A percentile compares a stretch with the other conserved stretches of the same genome.
Evolutionary conservation across 1,140 invertebrate species (phyloP).

Genomic region (Olivierus martensii): DNA sequence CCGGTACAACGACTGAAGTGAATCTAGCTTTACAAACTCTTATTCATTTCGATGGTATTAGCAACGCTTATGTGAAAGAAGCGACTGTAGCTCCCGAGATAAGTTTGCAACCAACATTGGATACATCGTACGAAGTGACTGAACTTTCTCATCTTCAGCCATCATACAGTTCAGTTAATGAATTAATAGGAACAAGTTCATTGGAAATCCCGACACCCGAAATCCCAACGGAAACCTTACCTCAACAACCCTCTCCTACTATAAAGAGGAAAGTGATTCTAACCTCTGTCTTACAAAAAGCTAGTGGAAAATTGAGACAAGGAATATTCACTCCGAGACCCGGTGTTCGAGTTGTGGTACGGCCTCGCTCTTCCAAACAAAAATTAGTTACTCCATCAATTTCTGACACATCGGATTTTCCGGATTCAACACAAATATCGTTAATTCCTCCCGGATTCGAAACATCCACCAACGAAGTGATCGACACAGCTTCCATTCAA

Average conservation of each 20-base stretch:
- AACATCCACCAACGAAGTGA: not conserved
- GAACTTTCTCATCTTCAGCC: constrained; percentile 1
- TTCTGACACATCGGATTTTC: no score
- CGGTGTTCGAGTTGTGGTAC: constrained; percentile 10
- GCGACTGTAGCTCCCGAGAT: not conserved
- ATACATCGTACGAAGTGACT: not conserved
- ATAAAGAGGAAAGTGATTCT: no score
- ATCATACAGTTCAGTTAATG: constrained; percentile 9
- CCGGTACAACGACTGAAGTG: constrained; percentile 26
- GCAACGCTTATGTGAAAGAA: constrained; percentile 6
- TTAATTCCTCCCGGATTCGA: constrained; percentile 4
- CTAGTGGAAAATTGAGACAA: constrained; percentile 1
- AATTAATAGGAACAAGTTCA: not conserved
- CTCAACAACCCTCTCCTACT: no score
- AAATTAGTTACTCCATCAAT: not conserved
- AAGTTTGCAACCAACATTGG: not conserved
- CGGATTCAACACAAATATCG: no score
- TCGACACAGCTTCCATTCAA: not conserved
- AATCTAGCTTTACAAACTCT: constrained; percentile 26
- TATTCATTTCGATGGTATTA: constrained; percentile 22
- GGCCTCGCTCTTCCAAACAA: constrained; percentile 3
- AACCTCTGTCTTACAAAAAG: constrained; percentile 12
- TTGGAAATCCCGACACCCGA: not conserved
- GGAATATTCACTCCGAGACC: constrained; percentile 8
- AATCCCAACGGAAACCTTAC: not conserved